Base-by-base conservation (phyloP, 2,888 invertebrate genomes). In the Cryptus viduatorius region DNA sequence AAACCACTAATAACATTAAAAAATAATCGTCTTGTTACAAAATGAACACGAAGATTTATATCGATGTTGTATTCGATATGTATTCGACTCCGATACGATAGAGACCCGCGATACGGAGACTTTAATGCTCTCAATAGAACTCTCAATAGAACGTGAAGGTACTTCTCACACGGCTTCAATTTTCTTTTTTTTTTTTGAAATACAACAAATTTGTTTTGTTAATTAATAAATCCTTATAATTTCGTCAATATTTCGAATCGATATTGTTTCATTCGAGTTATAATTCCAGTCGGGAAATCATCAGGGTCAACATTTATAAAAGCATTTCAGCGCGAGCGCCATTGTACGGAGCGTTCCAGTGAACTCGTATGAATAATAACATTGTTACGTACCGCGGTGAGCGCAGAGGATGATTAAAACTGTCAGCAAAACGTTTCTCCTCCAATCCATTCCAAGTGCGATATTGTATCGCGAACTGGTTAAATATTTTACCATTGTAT, bases 321-420 rank as follows among this genome's bases (percentile, higher is more conserved):
- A 14, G 0, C n/a, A 31, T 3, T 5, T 29, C 59, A 59, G 29
- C 59, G 48, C 48, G 3, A 48, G 12, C 48, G 59, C 59, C 59
- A 59, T 61, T 24, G 31, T 65, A 53, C 4, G 10, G 3, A 14
- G 5, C 59, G 14, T 59, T 59, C 31, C 59, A 12, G 14, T 59
- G 14, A 14, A 31, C 24, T 3, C 7, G 24, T 14, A 31, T 14
- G 29, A 29, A 14, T 48, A 48, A 7, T 4, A 56, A 1, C 24
- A 10, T 59, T 59, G 37, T 31, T 48, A 78, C 81, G 80, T 73
- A 85, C 85, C 85, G 69, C 19, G 42, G 48, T 59, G 67, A 16
- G 59, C 29, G 37, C 42, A 50, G 42, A 83, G 53, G 44, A 78
- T 69, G 16, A 83, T 53, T 10, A 80, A 53, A 44, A 85, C 14